phyloP scores from a whole-genome alignment of 1,140 invertebrate genomes.

The Anoplophora glabripennis region DNA sequence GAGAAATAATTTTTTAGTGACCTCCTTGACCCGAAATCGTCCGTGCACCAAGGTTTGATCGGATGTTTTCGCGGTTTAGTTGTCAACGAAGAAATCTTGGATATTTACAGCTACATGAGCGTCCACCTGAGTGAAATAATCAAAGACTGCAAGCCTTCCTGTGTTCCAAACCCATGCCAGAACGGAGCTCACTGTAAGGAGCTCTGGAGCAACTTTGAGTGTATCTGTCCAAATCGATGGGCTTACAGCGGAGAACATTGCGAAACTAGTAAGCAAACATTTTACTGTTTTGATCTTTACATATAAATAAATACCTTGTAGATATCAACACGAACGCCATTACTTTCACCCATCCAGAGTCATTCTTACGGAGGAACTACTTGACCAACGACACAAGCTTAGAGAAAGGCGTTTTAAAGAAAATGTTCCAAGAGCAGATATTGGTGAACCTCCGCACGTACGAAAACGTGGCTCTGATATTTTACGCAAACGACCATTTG shows the following conservation, averaged over 20 bases:
- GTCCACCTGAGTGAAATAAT: slow-evolving; percentile 86
- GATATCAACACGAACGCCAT: slow-evolving; percentile 87
- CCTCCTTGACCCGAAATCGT: slow-evolving; percentile 69
- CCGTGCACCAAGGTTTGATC: slow-evolving; percentile 82
- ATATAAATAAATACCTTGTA: slow-evolving; percentile 50
- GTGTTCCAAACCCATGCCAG: slow-evolving; percentile 89
- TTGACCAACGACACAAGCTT: slow-evolving; percentile 62
- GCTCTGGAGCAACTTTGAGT: slow-evolving; percentile 88
- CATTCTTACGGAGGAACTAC: slow-evolving; percentile 78
- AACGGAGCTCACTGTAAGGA: slow-evolving; percentile 89
- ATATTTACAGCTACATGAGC: slow-evolving; percentile 92
- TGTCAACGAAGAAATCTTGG: slow-evolving; percentile 85
- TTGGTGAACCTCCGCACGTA: slow-evolving; percentile 86
- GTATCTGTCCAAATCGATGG: slow-evolving; percentile 86
- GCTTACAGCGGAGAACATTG: slow-evolving; percentile 86
- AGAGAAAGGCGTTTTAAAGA: slow-evolving; percentile 63
- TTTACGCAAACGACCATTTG: slow-evolving; percentile 89
- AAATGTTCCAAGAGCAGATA: slow-evolving; percentile 74
- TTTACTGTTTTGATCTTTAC: no score
- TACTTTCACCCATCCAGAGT: slow-evolving; percentile 78
- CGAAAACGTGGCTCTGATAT: slow-evolving; percentile 73
- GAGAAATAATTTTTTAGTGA: slow-evolving; percentile 57
- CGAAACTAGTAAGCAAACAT: slow-evolving; percentile 73
- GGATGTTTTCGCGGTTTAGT: slow-evolving; percentile 90
- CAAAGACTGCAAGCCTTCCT: slow-evolving; percentile 89